Conservation (phyloP, 2,113 vertebrate genomes). For the Indicator indicator region DNA sequence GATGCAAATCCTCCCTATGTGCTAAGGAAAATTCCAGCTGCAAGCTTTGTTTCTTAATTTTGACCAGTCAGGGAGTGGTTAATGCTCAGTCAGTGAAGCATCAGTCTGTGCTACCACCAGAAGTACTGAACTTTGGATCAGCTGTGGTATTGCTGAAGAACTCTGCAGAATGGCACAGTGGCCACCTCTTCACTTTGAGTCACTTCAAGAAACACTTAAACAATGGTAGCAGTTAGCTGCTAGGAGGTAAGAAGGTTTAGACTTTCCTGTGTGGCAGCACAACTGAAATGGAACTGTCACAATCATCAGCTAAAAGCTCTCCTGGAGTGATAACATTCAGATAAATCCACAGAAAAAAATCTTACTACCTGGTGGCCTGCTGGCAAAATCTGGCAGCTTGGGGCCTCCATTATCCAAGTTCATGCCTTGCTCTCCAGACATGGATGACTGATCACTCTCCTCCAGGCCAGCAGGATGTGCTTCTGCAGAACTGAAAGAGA, state of each 20-base stretch:
- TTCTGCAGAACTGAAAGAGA: conserved; percentile 82
- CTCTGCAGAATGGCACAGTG: background rate
- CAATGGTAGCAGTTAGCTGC: background rate
- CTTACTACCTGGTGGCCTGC: conserved; percentile 84
- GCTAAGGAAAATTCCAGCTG: background rate
- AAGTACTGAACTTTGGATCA: background rate
- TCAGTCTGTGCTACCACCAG: background rate
- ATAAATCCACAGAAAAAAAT: background rate
- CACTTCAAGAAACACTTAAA: background rate
- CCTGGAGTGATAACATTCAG: background rate
- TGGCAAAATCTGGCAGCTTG: conserved; percentile 91
- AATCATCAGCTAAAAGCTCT: background rate
- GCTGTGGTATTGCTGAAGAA: background rate
- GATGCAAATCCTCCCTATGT: background rate
- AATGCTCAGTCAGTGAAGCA: background rate
- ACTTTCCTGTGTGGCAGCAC: background rate
- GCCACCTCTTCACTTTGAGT: background rate
- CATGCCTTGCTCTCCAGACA: conserved; percentile 87
- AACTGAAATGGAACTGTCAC: background rate
- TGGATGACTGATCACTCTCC: conserved; percentile 84
- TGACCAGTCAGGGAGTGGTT: background rate
- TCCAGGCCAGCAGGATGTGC: conserved; percentile 84
- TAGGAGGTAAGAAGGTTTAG: background rate
- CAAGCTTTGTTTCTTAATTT: background rate
- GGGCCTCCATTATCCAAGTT: conserved; percentile 85